These are phyloP conservation scores for Hirtodrosophila histrioides DNA, from an alignment of 2,888 invertebrate genomes.

Conservation along the genomic window DNA sequence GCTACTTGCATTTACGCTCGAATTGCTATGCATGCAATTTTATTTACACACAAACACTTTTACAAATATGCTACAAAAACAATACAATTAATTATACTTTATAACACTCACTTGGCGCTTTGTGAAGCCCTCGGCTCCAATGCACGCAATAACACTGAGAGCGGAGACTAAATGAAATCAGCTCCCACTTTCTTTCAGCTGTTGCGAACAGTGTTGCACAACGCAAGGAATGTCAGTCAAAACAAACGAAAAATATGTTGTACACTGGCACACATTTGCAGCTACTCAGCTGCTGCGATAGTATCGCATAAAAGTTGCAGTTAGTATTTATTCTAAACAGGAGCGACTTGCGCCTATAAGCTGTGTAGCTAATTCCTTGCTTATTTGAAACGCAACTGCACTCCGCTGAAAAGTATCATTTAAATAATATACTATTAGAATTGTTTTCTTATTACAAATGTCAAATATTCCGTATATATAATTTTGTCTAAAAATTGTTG, in stretches of 20 bases:
- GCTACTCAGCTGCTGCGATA: conserved; percentile 17
- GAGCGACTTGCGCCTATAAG: too few relatives aligned
- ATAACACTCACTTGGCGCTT: conserved; percentile 46
- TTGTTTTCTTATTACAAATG: too few relatives aligned
- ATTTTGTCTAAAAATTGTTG: too few relatives aligned
- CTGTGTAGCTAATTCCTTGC: too few relatives aligned
- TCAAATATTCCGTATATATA: too few relatives aligned
- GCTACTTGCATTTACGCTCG: conserved; percentile 58
- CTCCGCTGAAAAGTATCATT: too few relatives aligned
- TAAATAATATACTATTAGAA: too few relatives aligned
- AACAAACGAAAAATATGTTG: conserved; percentile 50
- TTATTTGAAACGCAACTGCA: too few relatives aligned
- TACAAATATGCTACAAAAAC: conserved; percentile 33
- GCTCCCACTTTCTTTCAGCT: conserved; percentile 47
- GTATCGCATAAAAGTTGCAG: conserved; percentile 19
- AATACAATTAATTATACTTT: conserved; percentile 55
- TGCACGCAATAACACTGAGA: conserved; percentile 55
- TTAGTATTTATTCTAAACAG: too few relatives aligned
- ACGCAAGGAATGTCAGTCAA: conserved; percentile 24
- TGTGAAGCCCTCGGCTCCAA: conserved; percentile 37
- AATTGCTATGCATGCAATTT: conserved; percentile 71
- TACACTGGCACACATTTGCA: conserved; percentile 21
- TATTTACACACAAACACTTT: conserved; percentile 16
- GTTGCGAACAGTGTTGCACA: conserved; percentile 54
- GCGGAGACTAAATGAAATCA: conserved; percentile 12